Evolutionary conservation across 2,797 vertebrate species (phyloP), one percentile per base, ranked within the genome.

Genomic region (Triplophysa bombifrons): DNA sequence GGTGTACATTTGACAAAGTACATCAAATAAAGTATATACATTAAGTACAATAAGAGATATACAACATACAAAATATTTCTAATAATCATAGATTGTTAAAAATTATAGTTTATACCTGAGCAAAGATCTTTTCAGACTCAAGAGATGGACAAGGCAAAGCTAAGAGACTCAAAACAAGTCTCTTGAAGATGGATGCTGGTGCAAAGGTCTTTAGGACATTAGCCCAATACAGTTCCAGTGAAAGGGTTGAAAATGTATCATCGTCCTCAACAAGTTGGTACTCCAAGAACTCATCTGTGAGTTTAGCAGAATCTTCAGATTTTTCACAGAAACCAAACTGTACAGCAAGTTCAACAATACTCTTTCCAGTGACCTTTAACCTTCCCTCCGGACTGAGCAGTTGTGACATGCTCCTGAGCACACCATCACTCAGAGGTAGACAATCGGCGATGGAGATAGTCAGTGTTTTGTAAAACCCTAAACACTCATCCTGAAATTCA

Each of bases 61-160:
- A 16, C 11, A 66, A 7, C 50, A 11, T 38, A 38, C 34, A 38
- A 6, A 60, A 41, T 41, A 41, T 41, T 41, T 41, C 38, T 2
- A 72, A 41, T 0, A 53, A 10, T 1, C 0, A 61, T 7, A 41
- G 9, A 61, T 4, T 4, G 14, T 53, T 19, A 51, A 4, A 64
- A 16, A 30, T 8, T 38, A 11, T 44, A 41, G 17, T 74, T 84
- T 76, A 63, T 84, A 93, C 93, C 93, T 90, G 89, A 78, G 84
- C 74, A 82, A 93, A 92, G 79, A 92, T 80, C 22, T 84, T 81
- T 66, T 89, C 75, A 5, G 89, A 80, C 30, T 90, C 85, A 3
- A 92, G 88, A 0, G 91, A 88, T 74, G 92, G 92, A 73, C 89
- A 89, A 17, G 93, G 92, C 34, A 95, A 80, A 38, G 89, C 88